Percentiles rank a stretch among this genome's conserved stretches.
These are phyloP conservation scores for Lapara coniferarum DNA, from an alignment of 2,888 invertebrate genomes.

Conservation along the genomic window DNA sequence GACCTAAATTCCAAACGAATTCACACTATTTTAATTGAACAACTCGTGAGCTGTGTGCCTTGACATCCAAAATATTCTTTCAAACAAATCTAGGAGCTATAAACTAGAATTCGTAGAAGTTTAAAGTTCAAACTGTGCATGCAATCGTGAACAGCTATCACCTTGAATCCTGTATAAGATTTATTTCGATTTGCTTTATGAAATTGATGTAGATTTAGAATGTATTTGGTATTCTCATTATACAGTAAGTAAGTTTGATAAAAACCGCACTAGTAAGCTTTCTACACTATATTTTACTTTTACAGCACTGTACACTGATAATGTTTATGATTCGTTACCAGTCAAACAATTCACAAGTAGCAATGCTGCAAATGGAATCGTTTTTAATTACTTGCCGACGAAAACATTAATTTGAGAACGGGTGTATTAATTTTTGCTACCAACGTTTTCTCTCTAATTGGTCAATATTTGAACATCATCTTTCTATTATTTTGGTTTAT, in stretches of 20 bases:
- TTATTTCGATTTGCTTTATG: background rate
- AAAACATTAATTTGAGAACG: background rate
- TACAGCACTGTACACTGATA: too few relatives aligned
- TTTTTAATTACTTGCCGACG: background rate
- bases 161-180: background rate
- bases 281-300: too few relatives aligned
- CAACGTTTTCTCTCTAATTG: background rate
- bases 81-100: background rate
- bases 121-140: constrained; percentile 7
- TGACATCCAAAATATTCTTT: constrained; percentile 15
- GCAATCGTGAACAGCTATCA: background rate
- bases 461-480: background rate
- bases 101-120: background rate
- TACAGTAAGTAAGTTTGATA: background rate
- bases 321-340: background rate
- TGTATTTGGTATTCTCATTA: background rate
- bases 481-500: background rate
- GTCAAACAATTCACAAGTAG: too few relatives aligned
- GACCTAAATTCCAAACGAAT: constrained; percentile 10
- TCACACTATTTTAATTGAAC: constrained; percentile 12
- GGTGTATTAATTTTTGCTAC: background rate
- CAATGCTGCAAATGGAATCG: background rate
- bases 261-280: too few relatives aligned
- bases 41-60: background rate
- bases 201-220: background rate